Base-by-base conservation (phyloP, 2,888 invertebrate genomes). In the Dasysyrphus tricinctus region DNA sequence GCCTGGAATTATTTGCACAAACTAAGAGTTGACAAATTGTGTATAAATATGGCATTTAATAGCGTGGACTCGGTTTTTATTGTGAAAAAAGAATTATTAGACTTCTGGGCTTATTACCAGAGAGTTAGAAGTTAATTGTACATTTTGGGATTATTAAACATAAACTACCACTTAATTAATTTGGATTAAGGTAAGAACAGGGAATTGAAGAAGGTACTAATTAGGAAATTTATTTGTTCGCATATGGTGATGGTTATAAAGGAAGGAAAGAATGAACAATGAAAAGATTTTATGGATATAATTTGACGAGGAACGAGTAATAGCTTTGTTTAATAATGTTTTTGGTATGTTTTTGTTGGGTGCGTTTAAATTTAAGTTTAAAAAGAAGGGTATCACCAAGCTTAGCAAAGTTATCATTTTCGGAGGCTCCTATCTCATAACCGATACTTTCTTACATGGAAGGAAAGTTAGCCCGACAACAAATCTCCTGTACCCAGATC, bases 11-110 rank as follows among this genome's bases (percentile, higher is more conserved):
- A 75, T 75, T 75, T 69, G 49, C 54, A 14, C 42, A 70, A 57
- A 69, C 56, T 79, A 19, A 56, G 70, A 76, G 70, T 75, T 84
- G 75, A 80, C 70, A 80, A 80, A 65, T 65, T 80, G 49, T n/a
- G 39, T 24, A 77, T 82, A 82, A 78, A 77, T 69, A 74, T 57
- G 63, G 63, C 61, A 49, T 54, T 75, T 70, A 70, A 75, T 75
- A 74, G 24, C 42, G 14, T 51, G 56, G 32, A 63, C n/a, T 44
- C 24, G 47, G 47, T 54, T 80, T 80, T 14, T 61, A 24, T 75
- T 74, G 44, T 61, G 7, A 14, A 12, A 47, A 56, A 54, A 70
- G 37, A 67, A 39, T 51, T 47, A 56, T 72, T 57, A 51, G 37
- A 37, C 54, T 24, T 5, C 11, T 61, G 61, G 42, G 42, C 57